Base-by-base conservation (phyloP, 2,797 vertebrate species). In the Phrynocephalus forsythii region DNA sequence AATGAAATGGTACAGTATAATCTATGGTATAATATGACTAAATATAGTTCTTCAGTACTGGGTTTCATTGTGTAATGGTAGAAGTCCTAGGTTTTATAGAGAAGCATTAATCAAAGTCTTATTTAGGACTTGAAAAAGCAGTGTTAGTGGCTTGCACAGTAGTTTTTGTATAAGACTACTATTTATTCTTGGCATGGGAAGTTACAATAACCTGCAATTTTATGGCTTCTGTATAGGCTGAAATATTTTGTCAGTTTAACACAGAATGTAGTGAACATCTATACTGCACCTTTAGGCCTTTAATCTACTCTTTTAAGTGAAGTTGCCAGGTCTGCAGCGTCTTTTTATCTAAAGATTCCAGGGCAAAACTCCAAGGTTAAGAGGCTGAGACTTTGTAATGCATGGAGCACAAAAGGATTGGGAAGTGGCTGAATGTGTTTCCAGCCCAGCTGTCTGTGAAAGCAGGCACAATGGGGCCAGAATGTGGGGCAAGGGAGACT, bases 1-100 rank as follows among this genome's bases (percentile, higher is more conserved):
- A 50, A 38, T 82, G 90, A 87, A 86, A 82, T 50, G 6, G 91
- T 85, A n/a, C 73, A 84, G 76, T 85, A 89, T 90, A 66, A 82
- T 89, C 24, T 30, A 69, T 3, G 18, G 67, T 87, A 85, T 88
- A 92, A 85, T 83, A 86, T 87, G 90, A n/a, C 24, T 13, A 26
- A 81, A n/a, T 38, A 60, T 73, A 33, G 13, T 24, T 88, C 66
- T 83, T 90, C 88, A 91, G 87, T 28, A 86, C 77, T 86, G 67
- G 73, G 50, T 30, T 84, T 88, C 56, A 15, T 91, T 90, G 50
- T 67, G 83, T 18, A 90, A 68, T 28, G 91, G 28, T 73, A 91
- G 87, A 87, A 88, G 87, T 85, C 90, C 56, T 66, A 85, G 63
- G 87, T 76, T 76, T 87, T 48, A 10, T 90, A 44, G 3, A 52